phyloP scores from a whole-genome alignment of 2,888 invertebrate species.

The Cryptophagus acutangulus region DNA sequence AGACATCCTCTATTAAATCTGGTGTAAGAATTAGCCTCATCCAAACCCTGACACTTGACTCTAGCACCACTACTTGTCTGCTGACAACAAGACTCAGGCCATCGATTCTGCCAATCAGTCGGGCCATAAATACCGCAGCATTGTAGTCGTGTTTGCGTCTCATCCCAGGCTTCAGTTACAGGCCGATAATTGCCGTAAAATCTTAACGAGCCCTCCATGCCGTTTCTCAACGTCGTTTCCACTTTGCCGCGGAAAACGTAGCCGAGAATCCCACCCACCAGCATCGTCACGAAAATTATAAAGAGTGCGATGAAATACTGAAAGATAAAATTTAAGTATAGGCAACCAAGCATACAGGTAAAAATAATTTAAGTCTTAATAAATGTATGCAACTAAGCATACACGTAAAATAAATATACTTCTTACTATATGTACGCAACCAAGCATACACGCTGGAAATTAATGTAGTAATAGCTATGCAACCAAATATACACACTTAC shows the following conservation, averaged over 20 bases:
- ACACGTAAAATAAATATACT: too few relatives aligned
- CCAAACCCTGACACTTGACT: constrained; percentile 53
- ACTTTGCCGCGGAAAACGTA: constrained; percentile 88
- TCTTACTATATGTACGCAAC: too few relatives aligned
- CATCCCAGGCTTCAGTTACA: constrained; percentile 81
- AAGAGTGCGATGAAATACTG: constrained; percentile 88
- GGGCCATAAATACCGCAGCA: constrained; percentile 80
- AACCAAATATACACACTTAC: too few relatives aligned
- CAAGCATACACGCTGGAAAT: too few relatives aligned
- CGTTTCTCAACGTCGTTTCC: constrained; percentile 65
- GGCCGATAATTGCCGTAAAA: constrained; percentile 66
- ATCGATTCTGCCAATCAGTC: constrained; percentile 68
- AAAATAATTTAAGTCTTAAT: too few relatives aligned
- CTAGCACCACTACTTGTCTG: constrained; percentile 55
- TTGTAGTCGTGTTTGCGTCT: constrained; percentile 70
- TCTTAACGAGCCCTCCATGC: constrained; percentile 72
- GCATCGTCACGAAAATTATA: constrained; percentile 82
- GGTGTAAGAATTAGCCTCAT: constrained; percentile 52
- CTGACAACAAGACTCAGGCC: constrained; percentile 75
- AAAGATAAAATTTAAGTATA: too few relatives aligned
- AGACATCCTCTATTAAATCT: constrained; percentile 74
- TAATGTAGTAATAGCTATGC: too few relatives aligned
- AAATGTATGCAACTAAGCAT: too few relatives aligned
- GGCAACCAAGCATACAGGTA: too few relatives aligned
- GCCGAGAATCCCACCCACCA: constrained; percentile 85